phyloP scores from a whole-genome alignment of 2,113 vertebrate genomes.

The Hyaena hyaena region DNA sequence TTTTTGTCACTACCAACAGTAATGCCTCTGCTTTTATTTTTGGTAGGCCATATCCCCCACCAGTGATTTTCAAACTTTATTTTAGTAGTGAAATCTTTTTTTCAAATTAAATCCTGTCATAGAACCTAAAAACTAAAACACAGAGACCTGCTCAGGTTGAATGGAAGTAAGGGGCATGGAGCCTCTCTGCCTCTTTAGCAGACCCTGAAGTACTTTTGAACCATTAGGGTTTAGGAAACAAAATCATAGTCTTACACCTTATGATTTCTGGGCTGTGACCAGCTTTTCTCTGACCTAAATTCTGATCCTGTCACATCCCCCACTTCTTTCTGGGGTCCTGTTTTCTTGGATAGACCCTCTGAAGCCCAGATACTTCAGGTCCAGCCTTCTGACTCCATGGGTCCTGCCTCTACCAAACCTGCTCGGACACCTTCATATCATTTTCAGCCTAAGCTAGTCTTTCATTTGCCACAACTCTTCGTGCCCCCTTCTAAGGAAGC shows the following conservation, averaged over 20 bases:
- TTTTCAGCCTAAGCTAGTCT: not conserved
- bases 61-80: constrained; percentile 1
- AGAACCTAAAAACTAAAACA: not conserved
- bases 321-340: not conserved
- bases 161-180: not conserved
- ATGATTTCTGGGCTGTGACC: not conserved
- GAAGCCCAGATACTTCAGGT: not conserved
- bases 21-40: not conserved
- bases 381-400: not conserved
- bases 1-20: not conserved
- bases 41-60: not conserved
- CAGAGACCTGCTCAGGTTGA: not conserved
- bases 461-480: not conserved
- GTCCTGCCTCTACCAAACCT: not conserved
- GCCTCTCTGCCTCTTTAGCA: not conserved
- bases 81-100: not conserved
- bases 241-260: not conserved
- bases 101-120: not conserved
- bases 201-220: not conserved
- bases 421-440: not conserved
- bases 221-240: not conserved
- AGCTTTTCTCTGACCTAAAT: not conserved
- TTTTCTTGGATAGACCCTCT: not conserved
- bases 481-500: not conserved
- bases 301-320: not conserved